A percentile compares a stretch with the other conserved stretches of the same genome.
Conservation (phyloP, 2,113 vertebrate species). For the Dicerorhinus sumatrensis region DNA sequence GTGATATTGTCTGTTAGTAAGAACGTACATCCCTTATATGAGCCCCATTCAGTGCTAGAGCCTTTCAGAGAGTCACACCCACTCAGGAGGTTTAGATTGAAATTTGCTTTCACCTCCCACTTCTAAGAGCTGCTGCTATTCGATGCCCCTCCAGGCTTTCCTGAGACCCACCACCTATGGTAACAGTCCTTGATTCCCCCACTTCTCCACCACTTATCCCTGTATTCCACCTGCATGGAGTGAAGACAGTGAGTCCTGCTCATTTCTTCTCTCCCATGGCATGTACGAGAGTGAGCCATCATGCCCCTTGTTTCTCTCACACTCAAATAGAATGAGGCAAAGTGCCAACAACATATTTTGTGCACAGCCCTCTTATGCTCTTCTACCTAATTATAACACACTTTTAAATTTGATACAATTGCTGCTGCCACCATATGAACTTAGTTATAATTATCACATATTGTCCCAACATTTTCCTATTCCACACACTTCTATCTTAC, state of each 20-base stretch:
- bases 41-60: neutral
- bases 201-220: neutral
- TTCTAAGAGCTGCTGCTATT: neutral
- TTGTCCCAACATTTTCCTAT: neutral
- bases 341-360: neutral
- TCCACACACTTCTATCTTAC: neutral
- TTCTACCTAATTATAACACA: neutral
- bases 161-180: neutral
- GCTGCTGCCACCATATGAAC: neutral
- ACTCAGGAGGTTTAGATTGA: neutral
- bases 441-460: neutral
- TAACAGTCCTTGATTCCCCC: neutral
- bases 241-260: neutral
- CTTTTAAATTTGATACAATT: neutral
- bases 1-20: neutral
- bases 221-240: fast-evolving
- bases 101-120: neutral
- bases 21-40: neutral
- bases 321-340: neutral
- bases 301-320: neutral
- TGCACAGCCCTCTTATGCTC: neutral
- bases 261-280: neutral
- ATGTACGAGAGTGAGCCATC: neutral
- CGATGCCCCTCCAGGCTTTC: neutral
- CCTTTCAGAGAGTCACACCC: neutral